phyloP scores from a whole-genome alignment of 2,888 invertebrate genomes.

The Tetragnatha montana region DNA sequence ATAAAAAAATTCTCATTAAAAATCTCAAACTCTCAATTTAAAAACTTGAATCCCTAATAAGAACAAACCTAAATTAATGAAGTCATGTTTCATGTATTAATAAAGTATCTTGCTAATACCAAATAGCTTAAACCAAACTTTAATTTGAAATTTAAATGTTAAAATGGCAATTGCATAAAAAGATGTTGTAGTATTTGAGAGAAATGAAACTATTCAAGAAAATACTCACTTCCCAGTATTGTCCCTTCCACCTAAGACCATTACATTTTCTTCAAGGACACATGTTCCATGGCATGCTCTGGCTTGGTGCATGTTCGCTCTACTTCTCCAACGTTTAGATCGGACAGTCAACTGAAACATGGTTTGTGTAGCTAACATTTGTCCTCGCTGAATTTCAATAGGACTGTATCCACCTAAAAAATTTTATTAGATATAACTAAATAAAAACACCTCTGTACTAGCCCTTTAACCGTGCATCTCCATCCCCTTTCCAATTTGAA shows the following conservation, averaged over 20 bases:
- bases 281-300: constrained; percentile 61
- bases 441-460: neutral
- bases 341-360: constrained; percentile 52
- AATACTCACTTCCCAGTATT: constrained; percentile 50
- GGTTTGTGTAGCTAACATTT: constrained; percentile 55
- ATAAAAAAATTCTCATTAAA: too few relatives aligned
- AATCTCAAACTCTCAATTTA: too few relatives aligned
- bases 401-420: constrained; percentile 63
- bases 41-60: too few relatives aligned
- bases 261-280: constrained; percentile 46
- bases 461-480: too few relatives aligned
- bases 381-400: constrained; percentile 28
- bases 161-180: too few relatives aligned
- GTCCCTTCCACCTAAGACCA: constrained; percentile 65
- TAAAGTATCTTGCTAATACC: too few relatives aligned
- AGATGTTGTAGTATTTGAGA: too few relatives aligned
- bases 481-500: neutral
- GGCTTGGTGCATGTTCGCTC: constrained; percentile 61
- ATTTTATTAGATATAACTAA: neutral
- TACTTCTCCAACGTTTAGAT: constrained; percentile 62
- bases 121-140: too few relatives aligned
- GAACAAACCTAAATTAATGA: too few relatives aligned
- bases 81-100: too few relatives aligned
- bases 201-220: neutral
- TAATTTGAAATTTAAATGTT: too few relatives aligned